Evolutionary conservation across 2,113 vertebrate species (phyloP).

Genomic region (Neolamprologus hecqui): DNA sequence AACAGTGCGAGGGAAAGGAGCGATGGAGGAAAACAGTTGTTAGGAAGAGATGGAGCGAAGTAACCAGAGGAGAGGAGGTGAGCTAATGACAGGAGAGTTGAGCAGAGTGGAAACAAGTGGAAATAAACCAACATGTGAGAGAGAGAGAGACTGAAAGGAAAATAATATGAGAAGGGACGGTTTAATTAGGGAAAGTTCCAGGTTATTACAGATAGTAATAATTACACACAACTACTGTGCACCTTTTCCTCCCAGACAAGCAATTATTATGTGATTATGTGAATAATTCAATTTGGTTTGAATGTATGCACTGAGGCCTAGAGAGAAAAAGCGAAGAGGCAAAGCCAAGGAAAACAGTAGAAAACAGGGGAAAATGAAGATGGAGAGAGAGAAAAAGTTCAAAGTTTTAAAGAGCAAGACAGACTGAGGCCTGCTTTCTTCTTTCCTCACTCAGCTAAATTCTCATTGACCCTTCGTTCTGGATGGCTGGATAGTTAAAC

Average conservation of each 20-base stretch:
- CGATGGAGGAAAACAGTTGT: conserved; percentile 51
- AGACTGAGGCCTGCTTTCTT: neutral
- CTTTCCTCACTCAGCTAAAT: neutral
- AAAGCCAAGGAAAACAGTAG: conserved; percentile 18
- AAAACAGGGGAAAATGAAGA: neutral
- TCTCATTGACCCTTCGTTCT: neutral
- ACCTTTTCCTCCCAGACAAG: conserved; percentile 30
- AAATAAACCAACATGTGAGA: conserved; percentile 24
- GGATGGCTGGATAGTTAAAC: neutral
- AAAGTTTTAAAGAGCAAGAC: neutral
- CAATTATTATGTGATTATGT: conserved; percentile 38
- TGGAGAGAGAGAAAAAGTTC: neutral
- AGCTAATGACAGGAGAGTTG: conserved; percentile 2
- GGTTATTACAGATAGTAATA: conserved; percentile 43
- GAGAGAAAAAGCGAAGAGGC: neutral
- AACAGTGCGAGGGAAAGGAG: conserved; percentile 35
- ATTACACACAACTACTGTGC: conserved; percentile 40
- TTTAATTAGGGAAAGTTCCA: conserved; percentile 45
- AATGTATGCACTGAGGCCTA: neutral
- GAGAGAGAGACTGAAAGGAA: neutral
- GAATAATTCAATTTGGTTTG: conserved; percentile 23
- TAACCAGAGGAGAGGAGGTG: conserved; percentile 4
- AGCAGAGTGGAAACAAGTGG: conserved; percentile 15
- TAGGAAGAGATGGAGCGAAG: conserved; percentile 33
- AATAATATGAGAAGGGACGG: neutral